Evolutionary conservation across 2,113 vertebrate genomes (phyloP), one percentile per base, ranked within the genome.

Genomic region (Gymnarchus niloticus): DNA sequence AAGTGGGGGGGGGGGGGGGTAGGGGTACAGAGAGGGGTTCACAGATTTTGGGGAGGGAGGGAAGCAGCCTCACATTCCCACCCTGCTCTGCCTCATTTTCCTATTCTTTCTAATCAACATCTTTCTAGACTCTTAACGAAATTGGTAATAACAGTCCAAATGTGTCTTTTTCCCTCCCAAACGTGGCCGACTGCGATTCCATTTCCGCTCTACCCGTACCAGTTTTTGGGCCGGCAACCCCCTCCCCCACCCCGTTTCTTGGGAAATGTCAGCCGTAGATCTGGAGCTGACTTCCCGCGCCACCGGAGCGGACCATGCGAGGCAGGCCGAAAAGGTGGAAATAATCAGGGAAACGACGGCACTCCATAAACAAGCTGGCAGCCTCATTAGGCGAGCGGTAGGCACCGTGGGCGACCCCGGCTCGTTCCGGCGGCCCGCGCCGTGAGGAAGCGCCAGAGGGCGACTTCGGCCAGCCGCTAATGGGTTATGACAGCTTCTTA

Each of bases 401-500:
- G 96, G 94, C 96, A 96, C 96, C 94, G 85, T 92, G 94, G 93
- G 94, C 95, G 96, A 95, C 96, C 94, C 95, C 54, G 5, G 94
- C 96, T 95, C 94, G 92, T 95, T 95, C 95, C 95, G 89, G 93
- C 95, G 90, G 93, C 95, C 94, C 94, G 96, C 95, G 95, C 95
- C 95, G 95, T 91, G 92, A 96, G 96, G 95, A 97, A 96, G 95
- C 95, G 97, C 98, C 97, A 98, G 90, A 91, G 97, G 98, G 96
- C 93, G 94, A 95, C 96, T 96, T 94, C 93, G 94, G 95, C 95
- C 96, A 95, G 95, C 94, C 91, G 93, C 96, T 97, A 97, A 98
- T 97, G 96, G 93, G 91, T 97, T 96, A 95, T 97, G 97, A 98
- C 96, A 98, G 97, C 95, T 95, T 97, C 96, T 97, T 96, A 97